Conservation (phyloP, 1,140 invertebrate genomes). For the Latrodectus geometricus region DNA sequence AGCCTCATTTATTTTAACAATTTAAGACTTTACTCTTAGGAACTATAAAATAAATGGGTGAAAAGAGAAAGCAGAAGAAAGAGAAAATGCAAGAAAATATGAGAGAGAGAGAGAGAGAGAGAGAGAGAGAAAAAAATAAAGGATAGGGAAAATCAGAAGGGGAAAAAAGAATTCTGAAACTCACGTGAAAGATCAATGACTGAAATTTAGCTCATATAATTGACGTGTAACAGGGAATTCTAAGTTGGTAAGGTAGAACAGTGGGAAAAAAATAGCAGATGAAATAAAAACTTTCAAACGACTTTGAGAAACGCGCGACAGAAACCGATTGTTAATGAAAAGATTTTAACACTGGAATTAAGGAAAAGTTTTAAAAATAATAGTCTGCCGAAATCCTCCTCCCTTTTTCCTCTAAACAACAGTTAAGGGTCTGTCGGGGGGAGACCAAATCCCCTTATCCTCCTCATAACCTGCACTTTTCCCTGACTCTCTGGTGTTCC, state of each 20-base stretch:
- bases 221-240: conserved; percentile 37
- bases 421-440: conserved; percentile 44
- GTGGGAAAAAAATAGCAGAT: neutral
- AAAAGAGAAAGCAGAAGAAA: conserved; percentile 14
- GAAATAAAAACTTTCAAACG: neutral
- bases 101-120: neutral
- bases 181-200: conserved; percentile 40
- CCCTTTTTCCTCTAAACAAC: conserved; percentile 43
- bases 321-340: conserved; percentile 52
- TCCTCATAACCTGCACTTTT: conserved; percentile 54
- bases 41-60: conserved; percentile 52
- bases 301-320: conserved; percentile 16
- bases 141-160: neutral
- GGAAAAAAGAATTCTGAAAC: neutral
- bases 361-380: conserved; percentile 53
- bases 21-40: conserved; percentile 49
- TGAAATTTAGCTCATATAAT: conserved; percentile 47
- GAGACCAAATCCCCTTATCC: conserved; percentile 40
- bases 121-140: neutral
- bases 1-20: conserved; percentile 56
- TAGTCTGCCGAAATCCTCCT: conserved; percentile 27
- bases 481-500: conserved; percentile 33
- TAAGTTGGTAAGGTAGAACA: conserved; percentile 7
- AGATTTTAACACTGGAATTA: conserved; percentile 59
- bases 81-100: neutral